Base-by-base conservation (phyloP, 2,888 invertebrate genomes). In the Hydropsyche betteni region DNA sequence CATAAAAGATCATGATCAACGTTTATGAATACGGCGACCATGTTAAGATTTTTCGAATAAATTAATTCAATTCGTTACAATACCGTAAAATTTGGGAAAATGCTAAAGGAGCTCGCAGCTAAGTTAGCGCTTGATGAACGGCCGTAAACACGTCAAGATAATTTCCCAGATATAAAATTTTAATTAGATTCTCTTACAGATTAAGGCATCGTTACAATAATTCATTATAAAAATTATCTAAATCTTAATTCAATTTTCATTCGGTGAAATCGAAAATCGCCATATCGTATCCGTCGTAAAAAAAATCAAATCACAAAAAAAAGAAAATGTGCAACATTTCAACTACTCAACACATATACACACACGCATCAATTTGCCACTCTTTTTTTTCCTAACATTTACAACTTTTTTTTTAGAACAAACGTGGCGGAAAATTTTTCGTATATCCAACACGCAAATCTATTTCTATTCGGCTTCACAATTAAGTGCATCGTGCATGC, bases 401-500 rank as follows among this genome's bases (percentile, higher is more conserved):
- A 58, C 14, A 8, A 10, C 10, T 44, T 44, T 44, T 44, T 44
- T 44, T 44, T 44, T 44, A 44, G 44, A 44, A 44, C 44, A 44
- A 44, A 44, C 44, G 44, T 44, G 44, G 44, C 44, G 44, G 58
- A 24, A 58, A 58, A 58, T 58, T 58, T 58, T 58, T 58, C 58
- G 58, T 58, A 14, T 16, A 58, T 58, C 58, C 58, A 24, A 58
- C 64, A 64, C 64, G 64, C 64, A 36, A 64, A 64, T 64, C 64
- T 36, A 64, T 64, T 64, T 34, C 64, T 58, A 58, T 8, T 64
- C 64, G 64, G 34, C 64, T 64, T 34, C n/a, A 36, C 64, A 58
- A 72, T 58, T 72, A 58, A 72, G 16, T 72, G 72, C 72, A 72
- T 55, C 61, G 34, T 72, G 58, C 72, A 72, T 55, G 52, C 72